Conservation (phyloP, 2,113 vertebrate species). For the Hiodon alosoides region DNA sequence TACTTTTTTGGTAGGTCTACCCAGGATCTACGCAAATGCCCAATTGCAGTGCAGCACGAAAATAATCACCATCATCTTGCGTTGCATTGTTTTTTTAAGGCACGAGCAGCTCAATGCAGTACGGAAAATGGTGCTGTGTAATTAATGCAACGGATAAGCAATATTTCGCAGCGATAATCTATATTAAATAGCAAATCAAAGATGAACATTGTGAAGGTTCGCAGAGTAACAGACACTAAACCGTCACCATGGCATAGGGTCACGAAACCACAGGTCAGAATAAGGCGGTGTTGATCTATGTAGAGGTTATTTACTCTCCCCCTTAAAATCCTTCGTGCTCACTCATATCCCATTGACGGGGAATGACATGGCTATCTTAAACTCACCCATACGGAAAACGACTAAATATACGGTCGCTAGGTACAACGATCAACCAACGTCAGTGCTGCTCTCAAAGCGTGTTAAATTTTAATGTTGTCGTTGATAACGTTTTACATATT, state of each 20-base stretch:
- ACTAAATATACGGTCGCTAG: not conserved
- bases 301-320: slow-evolving; percentile 1
- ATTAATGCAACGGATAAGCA: not conserved
- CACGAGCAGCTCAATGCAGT: not conserved
- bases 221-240: slow-evolving; percentile 13
- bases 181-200: not conserved
- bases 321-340: not conserved
- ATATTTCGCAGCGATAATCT: not conserved
- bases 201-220: not conserved
- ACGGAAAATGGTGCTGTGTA: not conserved
- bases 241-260: slow-evolving; percentile 12
- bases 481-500: no score
- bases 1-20: no score
- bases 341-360: not conserved
- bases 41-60: not conserved
- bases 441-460: no score
- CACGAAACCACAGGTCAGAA: not conserved
- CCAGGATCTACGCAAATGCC: not conserved
- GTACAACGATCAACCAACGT: no score
- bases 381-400: not conserved
- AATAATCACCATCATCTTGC: not conserved
- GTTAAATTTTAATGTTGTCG: no score
- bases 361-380: not conserved
- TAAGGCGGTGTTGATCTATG: slow-evolving; percentile 11
- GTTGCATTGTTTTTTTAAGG: slow-evolving; percentile 6